Percentiles rank a stretch among this genome's conserved stretches.
phyloP scores from a whole-genome alignment of 2,113 vertebrate species.

The Dolichallabes microphthalmus region DNA sequence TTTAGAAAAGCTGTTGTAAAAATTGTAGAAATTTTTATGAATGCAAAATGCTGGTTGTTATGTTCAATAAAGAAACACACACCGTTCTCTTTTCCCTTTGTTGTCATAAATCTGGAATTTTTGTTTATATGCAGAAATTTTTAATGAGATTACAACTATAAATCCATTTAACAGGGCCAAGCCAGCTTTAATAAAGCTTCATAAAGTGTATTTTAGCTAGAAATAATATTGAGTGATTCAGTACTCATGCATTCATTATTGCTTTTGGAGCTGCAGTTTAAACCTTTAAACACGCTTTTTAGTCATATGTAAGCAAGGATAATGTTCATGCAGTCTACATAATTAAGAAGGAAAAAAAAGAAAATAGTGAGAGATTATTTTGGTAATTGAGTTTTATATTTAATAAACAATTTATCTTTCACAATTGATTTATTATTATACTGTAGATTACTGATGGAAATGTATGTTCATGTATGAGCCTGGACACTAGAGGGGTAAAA shows the following conservation, averaged over 20 bases:
- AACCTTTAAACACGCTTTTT: constrained; percentile 34
- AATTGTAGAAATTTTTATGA: neutral
- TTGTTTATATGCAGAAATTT: constrained; percentile 52
- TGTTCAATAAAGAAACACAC: constrained; percentile 60
- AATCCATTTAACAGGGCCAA: constrained; percentile 39
- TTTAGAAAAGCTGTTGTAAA: neutral
- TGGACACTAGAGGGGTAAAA: too few relatives aligned
- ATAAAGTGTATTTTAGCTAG: constrained; percentile 47
- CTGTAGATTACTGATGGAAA: constrained; percentile 3
- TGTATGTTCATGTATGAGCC: neutral
- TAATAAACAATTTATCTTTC: constrained; percentile 18
- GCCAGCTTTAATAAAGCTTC: constrained; percentile 46
- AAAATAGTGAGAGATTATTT: constrained; percentile 47
- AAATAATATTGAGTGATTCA: constrained; percentile 25
- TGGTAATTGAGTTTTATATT: constrained; percentile 29
- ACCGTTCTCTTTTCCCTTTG: constrained; percentile 47
- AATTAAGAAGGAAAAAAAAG: constrained; percentile 42
- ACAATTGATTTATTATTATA: constrained; percentile 2
- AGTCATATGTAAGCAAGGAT: constrained; percentile 7
- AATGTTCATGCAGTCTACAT: neutral
- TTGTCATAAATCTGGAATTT: constrained; percentile 46
- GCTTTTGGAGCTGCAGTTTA: constrained; percentile 13
- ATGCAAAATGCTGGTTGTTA: constrained; percentile 30
- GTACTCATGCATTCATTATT: neutral
- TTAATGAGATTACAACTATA: constrained; percentile 50